These are phyloP conservation scores for Nasonia giraulti DNA, from an alignment of 1,140 invertebrate species.

Conservation along the genomic window DNA sequence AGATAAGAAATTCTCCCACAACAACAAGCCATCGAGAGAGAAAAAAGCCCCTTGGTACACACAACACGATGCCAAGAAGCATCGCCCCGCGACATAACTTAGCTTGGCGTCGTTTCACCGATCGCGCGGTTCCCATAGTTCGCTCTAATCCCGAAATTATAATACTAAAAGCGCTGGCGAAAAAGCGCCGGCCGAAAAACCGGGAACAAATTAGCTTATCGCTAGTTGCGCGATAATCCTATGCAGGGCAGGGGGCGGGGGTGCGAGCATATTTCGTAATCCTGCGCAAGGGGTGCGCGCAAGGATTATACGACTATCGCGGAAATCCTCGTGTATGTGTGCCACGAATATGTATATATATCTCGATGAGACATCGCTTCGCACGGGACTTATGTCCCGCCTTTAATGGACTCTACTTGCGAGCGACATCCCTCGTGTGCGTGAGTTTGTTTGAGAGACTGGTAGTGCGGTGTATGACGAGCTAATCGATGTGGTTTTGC, in stretches of 20 bases:
- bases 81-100: constrained; percentile 3
- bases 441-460: not conserved
- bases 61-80: not conserved
- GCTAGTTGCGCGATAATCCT: constrained; percentile 65
- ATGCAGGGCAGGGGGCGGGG: constrained; percentile 60
- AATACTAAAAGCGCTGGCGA: constrained; percentile 44
- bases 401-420: constrained; percentile 67
- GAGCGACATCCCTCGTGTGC: constrained; percentile 13
- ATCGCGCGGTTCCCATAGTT: constrained; percentile 51
- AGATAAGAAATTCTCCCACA: constrained; percentile 47
- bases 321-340: constrained; percentile 57
- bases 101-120: not conserved
- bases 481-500: constrained; percentile 29
- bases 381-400: constrained; percentile 69
- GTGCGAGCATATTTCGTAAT: constrained; percentile 73
- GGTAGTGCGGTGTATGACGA: not conserved
- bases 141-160: constrained; percentile 49
- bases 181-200: not conserved
- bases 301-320: constrained; percentile 54
- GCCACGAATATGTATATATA: constrained; percentile 57
- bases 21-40: not conserved
- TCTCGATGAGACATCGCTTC: constrained; percentile 72
- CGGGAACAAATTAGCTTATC: constrained; percentile 72
- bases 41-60: not conserved
- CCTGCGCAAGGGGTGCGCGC: constrained; percentile 55